These are phyloP conservation scores for Blomia tropicalis DNA, from an alignment of 2,888 invertebrate genomes.

Conservation along the genomic window DNA sequence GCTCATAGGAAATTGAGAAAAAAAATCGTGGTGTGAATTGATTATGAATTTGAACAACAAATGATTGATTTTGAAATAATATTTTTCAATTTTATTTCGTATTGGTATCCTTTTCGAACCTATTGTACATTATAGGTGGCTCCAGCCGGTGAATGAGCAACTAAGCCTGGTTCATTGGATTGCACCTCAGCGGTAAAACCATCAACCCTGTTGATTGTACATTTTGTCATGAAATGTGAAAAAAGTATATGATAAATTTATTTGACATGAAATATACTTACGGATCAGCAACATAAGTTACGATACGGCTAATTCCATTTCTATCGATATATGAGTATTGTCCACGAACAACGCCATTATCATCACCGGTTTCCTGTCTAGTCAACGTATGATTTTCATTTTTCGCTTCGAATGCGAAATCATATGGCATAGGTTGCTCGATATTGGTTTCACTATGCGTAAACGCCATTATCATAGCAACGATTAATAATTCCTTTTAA, in stretches of 20 bases:
- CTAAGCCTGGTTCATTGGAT: constrained; percentile 9
- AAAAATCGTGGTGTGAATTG: too few relatives aligned
- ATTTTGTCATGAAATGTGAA: background rate
- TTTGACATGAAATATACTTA: background rate
- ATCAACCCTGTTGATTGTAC: background rate
- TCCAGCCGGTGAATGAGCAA: background rate
- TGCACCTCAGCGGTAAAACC: background rate
- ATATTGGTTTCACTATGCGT: background rate
- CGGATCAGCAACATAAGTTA: constrained; percentile 5
- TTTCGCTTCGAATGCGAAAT: background rate
- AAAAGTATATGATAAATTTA: background rate
- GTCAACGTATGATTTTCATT: constrained; percentile 14
- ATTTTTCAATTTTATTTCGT: too few relatives aligned
- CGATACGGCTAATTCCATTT: background rate
- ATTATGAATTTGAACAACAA: too few relatives aligned
- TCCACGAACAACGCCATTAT: constrained; percentile 6
- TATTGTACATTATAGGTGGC: constrained; percentile 12
- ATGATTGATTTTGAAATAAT: too few relatives aligned
- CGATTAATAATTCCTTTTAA: background rate
- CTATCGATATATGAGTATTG: constrained; percentile 5
- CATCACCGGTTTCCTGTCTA: constrained; percentile 17
- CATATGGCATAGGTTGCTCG: constrained; percentile 1
- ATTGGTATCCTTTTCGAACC: too few relatives aligned
- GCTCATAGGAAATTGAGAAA: too few relatives aligned
- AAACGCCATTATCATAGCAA: background rate